phyloP scores from a whole-genome alignment of 2,797 vertebrate genomes.

The Brotula barbata region DNA sequence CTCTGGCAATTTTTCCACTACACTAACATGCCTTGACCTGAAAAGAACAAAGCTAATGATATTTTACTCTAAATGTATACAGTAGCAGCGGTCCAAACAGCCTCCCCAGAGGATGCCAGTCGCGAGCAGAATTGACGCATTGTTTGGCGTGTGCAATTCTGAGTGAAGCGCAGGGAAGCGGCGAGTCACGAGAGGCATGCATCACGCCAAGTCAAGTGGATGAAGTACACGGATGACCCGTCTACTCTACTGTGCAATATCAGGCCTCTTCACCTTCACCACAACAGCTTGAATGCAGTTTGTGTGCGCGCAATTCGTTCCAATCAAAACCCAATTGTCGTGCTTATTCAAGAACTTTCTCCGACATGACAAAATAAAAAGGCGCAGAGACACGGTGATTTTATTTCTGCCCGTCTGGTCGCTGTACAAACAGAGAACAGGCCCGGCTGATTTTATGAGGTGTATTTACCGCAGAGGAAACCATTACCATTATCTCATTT shows the following conservation, averaged over 20 bases:
- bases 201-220: slow-evolving; percentile 77
- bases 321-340: slow-evolving; percentile 60
- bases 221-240: slow-evolving; percentile 70
- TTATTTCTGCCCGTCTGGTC: neutral
- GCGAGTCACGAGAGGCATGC: slow-evolving; percentile 79
- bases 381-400: neutral
- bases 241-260: slow-evolving; percentile 76
- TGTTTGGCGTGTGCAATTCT: slow-evolving; percentile 67
- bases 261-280: slow-evolving; percentile 44
- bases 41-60: slow-evolving; percentile 81
- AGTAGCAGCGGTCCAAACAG: slow-evolving; percentile 50
- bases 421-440: slow-evolving; percentile 20
- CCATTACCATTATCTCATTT: slow-evolving; percentile 8
- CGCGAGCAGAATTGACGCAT: slow-evolving; percentile 63
- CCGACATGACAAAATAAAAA: no score
- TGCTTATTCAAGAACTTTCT: slow-evolving; percentile 47
- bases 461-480: slow-evolving; percentile 16
- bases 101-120: slow-evolving; percentile 66
- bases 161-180: slow-evolving; percentile 71
- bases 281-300: slow-evolving; percentile 46
- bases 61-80: slow-evolving; percentile 70
- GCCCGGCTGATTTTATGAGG: slow-evolving; percentile 1
- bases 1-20: slow-evolving; percentile 64
- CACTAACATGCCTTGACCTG: slow-evolving; percentile 77
- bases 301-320: slow-evolving; percentile 36